Evolutionary conservation across 1,140 invertebrate species (phyloP).

Genomic region (Hypsibius dujardini): DNA sequence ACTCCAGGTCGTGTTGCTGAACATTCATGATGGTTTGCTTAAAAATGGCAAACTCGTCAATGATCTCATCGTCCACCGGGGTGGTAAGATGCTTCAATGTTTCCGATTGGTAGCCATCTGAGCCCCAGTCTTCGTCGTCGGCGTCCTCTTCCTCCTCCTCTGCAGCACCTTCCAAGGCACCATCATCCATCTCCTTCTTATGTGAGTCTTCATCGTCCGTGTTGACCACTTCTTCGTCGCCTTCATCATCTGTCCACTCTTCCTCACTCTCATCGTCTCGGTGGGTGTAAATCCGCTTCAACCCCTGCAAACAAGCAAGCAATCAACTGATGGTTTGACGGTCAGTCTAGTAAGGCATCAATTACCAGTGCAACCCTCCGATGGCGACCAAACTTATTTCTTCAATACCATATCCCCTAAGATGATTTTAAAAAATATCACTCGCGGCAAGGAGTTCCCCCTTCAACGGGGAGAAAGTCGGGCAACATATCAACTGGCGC

Average conservation of each 20-base stretch:
- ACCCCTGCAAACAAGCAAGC: conserved; percentile 37
- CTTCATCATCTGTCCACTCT: conserved; percentile 57
- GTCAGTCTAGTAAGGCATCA: too few relatives aligned
- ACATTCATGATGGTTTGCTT: not conserved
- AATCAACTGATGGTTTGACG: too few relatives aligned
- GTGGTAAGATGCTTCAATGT: conserved; percentile 12
- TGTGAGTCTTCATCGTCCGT: conserved; percentile 32
- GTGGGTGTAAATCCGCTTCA: conserved; percentile 16
- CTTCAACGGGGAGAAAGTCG: too few relatives aligned
- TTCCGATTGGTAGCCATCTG: conserved; percentile 1
- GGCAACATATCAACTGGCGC: too few relatives aligned
- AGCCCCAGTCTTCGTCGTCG: conserved; percentile 46
- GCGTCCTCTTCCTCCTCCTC: conserved; percentile 43
- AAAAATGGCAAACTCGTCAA: conserved; percentile 16
- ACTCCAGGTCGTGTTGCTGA: not conserved
- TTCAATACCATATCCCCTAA: too few relatives aligned
- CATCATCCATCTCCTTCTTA: conserved; percentile 19
- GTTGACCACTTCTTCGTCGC: conserved; percentile 49
- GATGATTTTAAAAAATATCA: too few relatives aligned
- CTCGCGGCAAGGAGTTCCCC: too few relatives aligned
- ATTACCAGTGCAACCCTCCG: too few relatives aligned
- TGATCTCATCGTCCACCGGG: not conserved
- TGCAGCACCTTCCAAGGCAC: conserved; percentile 19
- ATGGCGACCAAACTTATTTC: too few relatives aligned
- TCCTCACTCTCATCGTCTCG: conserved; percentile 54